Conservation (phyloP, 1,140 invertebrate species). For the Platorchestia sp. region DNA sequence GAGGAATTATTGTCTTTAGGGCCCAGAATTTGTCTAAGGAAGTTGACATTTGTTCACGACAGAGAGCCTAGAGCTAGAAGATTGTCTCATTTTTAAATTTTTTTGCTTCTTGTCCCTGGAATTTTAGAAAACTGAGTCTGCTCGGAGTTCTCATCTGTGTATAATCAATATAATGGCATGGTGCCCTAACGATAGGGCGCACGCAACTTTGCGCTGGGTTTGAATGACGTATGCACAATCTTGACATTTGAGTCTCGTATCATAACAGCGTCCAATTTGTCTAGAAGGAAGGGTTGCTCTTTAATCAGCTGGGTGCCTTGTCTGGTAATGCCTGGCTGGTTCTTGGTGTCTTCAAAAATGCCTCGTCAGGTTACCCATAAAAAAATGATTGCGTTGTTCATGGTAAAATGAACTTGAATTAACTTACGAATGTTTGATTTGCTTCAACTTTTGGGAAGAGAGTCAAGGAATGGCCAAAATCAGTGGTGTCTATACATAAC, state of each 20-base stretch:
- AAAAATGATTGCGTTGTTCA: not conserved
- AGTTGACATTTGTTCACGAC: constrained; percentile 7
- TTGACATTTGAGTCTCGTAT: not conserved
- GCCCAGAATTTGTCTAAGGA: not conserved
- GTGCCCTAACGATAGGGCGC: not conserved
- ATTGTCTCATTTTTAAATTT: not conserved
- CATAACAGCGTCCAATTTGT: not conserved
- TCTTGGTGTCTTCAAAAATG: not conserved
- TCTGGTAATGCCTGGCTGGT: not conserved
- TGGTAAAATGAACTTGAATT: not conserved
- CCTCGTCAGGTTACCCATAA: not conserved
- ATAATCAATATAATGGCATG: not conserved
- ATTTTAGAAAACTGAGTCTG: not conserved
- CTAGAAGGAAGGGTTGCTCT: not conserved
- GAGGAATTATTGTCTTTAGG: not conserved
- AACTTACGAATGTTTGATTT: not conserved
- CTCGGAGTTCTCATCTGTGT: not conserved
- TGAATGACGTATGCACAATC: constrained; percentile 7
- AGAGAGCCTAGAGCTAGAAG: not conserved
- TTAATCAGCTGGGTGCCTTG: not conserved
- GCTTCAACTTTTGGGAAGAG: not conserved
- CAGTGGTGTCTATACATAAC: not conserved
- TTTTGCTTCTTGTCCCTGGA: not conserved
- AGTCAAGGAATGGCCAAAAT: not conserved
- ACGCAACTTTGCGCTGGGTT: not conserved